Conservation (phyloP, 1,140 invertebrate genomes). For the Drosophila elegans region DNA sequence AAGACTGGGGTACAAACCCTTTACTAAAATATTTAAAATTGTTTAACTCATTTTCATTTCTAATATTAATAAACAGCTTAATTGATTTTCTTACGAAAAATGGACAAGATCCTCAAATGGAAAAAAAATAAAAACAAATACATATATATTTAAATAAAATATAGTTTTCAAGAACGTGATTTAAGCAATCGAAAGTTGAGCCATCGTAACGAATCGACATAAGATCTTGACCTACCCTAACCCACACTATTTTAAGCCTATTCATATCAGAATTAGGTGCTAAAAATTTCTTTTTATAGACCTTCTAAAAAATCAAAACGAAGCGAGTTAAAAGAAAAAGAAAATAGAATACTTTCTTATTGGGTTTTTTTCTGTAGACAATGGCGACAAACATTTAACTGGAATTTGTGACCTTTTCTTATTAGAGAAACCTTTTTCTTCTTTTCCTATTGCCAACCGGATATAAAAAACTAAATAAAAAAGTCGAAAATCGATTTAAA, state of each 20-base stretch:
- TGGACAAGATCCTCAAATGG: too few relatives aligned
- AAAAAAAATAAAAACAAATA: too few relatives aligned
- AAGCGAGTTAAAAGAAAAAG: background rate
- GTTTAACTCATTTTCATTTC: too few relatives aligned
- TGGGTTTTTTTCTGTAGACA: background rate
- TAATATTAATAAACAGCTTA: too few relatives aligned
- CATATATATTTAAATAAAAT: too few relatives aligned
- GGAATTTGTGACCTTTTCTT: conserved; percentile 5
- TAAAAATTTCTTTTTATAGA: background rate
- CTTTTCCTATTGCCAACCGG: conserved; percentile 38
- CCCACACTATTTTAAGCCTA: background rate
- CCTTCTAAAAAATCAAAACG: background rate
- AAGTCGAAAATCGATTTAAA: conserved; percentile 18
- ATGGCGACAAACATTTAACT: too few relatives aligned
- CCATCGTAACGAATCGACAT: too few relatives aligned
- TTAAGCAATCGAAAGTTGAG: background rate
- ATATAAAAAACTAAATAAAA: conserved; percentile 44
- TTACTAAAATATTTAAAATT: too few relatives aligned
- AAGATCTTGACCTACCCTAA: conserved; percentile 16
- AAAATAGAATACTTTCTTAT: conserved; percentile 20
- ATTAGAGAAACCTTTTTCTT: conserved; percentile 12
- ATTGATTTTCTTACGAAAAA: too few relatives aligned
- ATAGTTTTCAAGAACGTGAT: background rate
- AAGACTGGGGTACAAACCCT: background rate
- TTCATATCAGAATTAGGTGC: background rate